Conservation (phyloP, 92 coral and sea anemone species). For the Scolanthus callimorphus region DNA sequence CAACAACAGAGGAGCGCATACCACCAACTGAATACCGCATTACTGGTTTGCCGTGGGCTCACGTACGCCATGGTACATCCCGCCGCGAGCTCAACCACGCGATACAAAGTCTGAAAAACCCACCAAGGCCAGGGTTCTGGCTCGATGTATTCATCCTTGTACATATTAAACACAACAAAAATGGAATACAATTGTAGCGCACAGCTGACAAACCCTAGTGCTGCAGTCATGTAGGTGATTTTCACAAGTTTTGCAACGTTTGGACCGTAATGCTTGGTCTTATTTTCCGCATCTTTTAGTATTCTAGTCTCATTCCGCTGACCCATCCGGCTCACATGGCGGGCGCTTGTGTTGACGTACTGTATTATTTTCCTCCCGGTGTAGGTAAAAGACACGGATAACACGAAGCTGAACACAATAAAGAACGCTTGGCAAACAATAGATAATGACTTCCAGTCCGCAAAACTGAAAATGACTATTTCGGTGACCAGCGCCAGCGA, state of each 20-base stretch:
- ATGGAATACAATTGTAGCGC: conserved; percentile 73
- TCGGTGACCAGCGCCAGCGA: conserved; percentile 52
- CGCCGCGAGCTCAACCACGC: conserved; percentile 61
- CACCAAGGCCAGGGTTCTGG: conserved; percentile 81
- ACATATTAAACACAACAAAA: conserved; percentile 55
- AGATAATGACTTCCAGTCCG: conserved; percentile 37
- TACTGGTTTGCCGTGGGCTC: conserved; percentile 52
- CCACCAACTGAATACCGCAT: background rate
- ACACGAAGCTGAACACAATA: conserved; percentile 44
- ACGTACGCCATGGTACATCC: conserved; percentile 78
- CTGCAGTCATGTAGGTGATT: conserved; percentile 69
- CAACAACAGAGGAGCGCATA: background rate
- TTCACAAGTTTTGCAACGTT: conserved; percentile 63
- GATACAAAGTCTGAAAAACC: conserved; percentile 54
- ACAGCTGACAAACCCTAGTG: conserved; percentile 59
- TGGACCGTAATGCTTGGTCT: background rate
- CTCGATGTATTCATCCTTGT: background rate
- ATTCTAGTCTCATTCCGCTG: conserved; percentile 2
- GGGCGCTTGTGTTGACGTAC: conserved; percentile 31
- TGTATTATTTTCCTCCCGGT: conserved; percentile 61
- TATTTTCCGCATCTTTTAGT: background rate
- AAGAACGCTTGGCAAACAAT: conserved; percentile 64
- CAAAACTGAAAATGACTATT: conserved; percentile 26
- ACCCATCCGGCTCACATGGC: conserved; percentile 46
- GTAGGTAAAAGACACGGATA: conserved; percentile 60